phyloP scores from a whole-genome alignment of 2,113 vertebrate species.

The Todiramphus chloris region DNA sequence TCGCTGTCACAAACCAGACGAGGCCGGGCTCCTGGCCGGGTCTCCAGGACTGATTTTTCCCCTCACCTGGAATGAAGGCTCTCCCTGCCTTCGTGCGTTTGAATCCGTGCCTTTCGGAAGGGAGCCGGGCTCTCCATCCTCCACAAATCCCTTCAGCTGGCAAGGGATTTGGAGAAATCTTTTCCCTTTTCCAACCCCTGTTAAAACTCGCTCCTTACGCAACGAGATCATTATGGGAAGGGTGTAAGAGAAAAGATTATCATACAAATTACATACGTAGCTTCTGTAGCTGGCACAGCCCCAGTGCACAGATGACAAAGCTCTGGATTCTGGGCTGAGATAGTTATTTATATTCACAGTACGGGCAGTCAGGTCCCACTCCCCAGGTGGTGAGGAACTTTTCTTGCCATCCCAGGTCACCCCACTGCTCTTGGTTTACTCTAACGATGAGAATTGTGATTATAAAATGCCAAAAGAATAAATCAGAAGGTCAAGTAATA shows the following conservation, averaged over 20 bases:
- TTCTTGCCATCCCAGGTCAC: not conserved
- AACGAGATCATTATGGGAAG: not conserved
- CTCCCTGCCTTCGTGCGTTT: not conserved
- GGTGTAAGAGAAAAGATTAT: not conserved
- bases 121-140: fast-evolving
- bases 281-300: not conserved
- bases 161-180: not conserved
- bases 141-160: not conserved
- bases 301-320: not conserved
- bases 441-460: not conserved
- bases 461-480: not conserved
- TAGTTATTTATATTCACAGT: not conserved
- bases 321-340: not conserved
- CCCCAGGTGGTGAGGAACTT: not conserved
- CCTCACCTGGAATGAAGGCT: not conserved
- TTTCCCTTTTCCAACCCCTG: not conserved
- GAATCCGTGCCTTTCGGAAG: not conserved
- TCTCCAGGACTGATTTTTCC: not conserved
- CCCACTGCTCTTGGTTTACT: not conserved
- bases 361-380: not conserved
- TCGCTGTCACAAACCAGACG: not conserved
- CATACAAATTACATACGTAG: not conserved
- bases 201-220: not conserved
- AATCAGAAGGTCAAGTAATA: not conserved
- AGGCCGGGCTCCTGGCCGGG: not conserved